Percentiles rank a stretch among this genome's conserved stretches.
Conservation (phyloP, 2,797 vertebrate genomes). For the Micrastur ruficollis region DNA sequence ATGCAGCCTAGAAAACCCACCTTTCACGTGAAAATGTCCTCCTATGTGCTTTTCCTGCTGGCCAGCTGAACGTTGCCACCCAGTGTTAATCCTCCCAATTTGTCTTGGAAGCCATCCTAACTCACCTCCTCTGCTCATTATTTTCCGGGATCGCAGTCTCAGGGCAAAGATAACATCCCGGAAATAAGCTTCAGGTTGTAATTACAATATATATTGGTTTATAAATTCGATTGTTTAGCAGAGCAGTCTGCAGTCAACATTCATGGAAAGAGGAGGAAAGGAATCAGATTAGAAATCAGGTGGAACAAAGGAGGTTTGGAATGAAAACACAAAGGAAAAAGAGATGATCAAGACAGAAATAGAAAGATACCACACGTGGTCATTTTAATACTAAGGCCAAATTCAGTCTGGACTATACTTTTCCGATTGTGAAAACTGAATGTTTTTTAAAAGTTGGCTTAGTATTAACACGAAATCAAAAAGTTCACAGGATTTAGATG, state of each 20-base stretch:
- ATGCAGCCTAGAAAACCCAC: background rate
- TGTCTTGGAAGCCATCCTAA: background rate
- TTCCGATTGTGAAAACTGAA: background rate
- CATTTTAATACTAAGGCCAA: background rate
- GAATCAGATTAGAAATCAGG: conserved; percentile 44
- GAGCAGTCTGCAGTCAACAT: background rate
- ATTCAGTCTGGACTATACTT: background rate
- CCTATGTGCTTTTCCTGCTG: background rate
- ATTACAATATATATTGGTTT: conserved; percentile 68
- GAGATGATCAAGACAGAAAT: background rate
- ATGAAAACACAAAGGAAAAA: background rate
- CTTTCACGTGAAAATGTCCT: background rate
- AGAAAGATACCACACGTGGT: background rate
- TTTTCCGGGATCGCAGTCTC: background rate
- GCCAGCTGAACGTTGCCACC: background rate
- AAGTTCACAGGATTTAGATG: background rate
- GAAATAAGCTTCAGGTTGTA: conserved; percentile 63
- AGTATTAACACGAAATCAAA: background rate
- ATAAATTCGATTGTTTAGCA: conserved; percentile 45
- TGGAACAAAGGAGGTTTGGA: conserved; percentile 43
- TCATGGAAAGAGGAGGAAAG: background rate
- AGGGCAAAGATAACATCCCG: conserved; percentile 50
- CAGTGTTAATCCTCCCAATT: background rate
- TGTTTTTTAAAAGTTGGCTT: background rate
- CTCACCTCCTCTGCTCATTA: conserved; percentile 23